Evolutionary conservation across 2,888 invertebrate genomes (phyloP).

Genomic region (Cephus rjabovi): DNA sequence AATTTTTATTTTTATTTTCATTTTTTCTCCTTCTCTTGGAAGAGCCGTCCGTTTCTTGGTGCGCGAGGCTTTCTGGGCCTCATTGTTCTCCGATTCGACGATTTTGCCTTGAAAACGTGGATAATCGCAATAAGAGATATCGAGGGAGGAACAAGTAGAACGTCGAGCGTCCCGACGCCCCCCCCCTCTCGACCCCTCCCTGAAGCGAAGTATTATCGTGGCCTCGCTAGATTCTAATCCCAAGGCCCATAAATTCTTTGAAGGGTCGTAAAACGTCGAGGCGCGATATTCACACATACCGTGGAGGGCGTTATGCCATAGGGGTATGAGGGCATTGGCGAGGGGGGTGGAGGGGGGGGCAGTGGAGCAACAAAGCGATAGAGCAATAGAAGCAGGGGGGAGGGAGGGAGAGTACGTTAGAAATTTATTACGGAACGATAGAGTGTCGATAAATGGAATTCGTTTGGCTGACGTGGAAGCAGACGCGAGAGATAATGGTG

Average conservation of each 20-base stretch:
- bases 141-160: background rate
- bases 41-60: no score
- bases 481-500: constrained; percentile 17
- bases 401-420: constrained; percentile 19
- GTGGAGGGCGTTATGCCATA: constrained; percentile 36
- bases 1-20: constrained; percentile 10
- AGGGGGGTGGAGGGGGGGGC: accelerated
- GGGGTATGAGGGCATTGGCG: no score
- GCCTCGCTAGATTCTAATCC: no score
- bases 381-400: no score
- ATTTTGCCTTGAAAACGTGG: no score
- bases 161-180: background rate
- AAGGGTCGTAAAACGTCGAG: constrained; percentile 20
- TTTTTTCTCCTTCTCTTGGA: constrained; percentile 2
- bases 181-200: no score
- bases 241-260: background rate
- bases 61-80: background rate
- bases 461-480: constrained; percentile 21
- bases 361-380: constrained; percentile 14
- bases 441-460: constrained; percentile 41
- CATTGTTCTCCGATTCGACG: background rate
- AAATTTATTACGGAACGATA: constrained; percentile 51
- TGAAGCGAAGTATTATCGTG: no score
- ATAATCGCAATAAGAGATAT: background rate
- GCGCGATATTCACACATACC: constrained; percentile 54